These are phyloP conservation scores for Philereme transversata DNA, from an alignment of 2,888 invertebrate species.

Conservation along the genomic window DNA sequence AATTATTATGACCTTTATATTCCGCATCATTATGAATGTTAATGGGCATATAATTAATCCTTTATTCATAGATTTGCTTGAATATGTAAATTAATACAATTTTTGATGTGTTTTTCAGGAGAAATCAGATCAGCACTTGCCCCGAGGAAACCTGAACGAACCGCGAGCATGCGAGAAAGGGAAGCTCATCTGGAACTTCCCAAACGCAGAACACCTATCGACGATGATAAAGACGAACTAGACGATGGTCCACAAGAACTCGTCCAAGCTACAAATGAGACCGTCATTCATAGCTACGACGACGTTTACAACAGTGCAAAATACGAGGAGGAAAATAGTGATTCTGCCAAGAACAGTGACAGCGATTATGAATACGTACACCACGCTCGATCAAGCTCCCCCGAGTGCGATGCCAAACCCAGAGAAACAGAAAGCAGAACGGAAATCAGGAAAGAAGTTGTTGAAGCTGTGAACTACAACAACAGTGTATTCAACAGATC, in stretches of 20 bases:
- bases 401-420: slow-evolving; percentile 86
- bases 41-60: slow-evolving; percentile 6
- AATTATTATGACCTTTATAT: slow-evolving; percentile 4
- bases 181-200: slow-evolving; percentile 87
- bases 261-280: slow-evolving; percentile 76
- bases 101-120: slow-evolving; percentile 76
- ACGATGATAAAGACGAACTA: slow-evolving; percentile 81
- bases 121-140: slow-evolving; percentile 92
- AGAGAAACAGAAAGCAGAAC: slow-evolving; percentile 59
- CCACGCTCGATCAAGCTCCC: slow-evolving; percentile 86
- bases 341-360: slow-evolving; percentile 81
- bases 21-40: slow-evolving; percentile 4
- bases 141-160: slow-evolving; percentile 93
- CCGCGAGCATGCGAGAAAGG: slow-evolving; percentile 93
- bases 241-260: slow-evolving; percentile 73
- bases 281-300: slow-evolving; percentile 77
- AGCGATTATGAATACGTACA: slow-evolving; percentile 87
- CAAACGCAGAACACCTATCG: slow-evolving; percentile 75
- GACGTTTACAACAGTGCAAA: slow-evolving; percentile 77
- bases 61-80: background rate
- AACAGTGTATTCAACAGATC: slow-evolving; percentile 85
- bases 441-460: slow-evolving; percentile 61
- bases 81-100: slow-evolving; percentile 28
- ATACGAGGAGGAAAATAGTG: slow-evolving; percentile 74
- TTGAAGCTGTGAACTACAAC: slow-evolving; percentile 82